Percentiles rank a stretch among this genome's conserved stretches.
phyloP scores from a whole-genome alignment of 2,113 vertebrate genomes.

The Motacilla tschutschensis region DNA sequence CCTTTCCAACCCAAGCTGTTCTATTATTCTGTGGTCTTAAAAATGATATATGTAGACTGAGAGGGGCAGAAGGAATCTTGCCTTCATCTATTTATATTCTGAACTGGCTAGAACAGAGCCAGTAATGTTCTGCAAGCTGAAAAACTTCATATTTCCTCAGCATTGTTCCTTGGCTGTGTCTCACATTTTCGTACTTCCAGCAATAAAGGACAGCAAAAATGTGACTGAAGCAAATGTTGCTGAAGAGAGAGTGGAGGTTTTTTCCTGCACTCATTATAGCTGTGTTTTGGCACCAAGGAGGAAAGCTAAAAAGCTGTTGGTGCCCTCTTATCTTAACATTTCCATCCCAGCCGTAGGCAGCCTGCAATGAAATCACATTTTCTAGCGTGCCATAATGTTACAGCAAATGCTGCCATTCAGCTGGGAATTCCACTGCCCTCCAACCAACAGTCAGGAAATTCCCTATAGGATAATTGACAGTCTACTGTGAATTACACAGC shows the following conservation, averaged over 20 bases:
- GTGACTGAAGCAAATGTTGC: background rate
- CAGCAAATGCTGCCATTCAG: slow-evolving; percentile 19
- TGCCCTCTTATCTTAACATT: slow-evolving; percentile 22
- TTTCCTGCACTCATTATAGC: background rate
- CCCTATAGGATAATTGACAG: slow-evolving; percentile 7
- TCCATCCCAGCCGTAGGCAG: background rate
- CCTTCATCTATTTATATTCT: background rate
- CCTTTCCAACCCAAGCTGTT: background rate
- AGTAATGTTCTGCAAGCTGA: background rate
- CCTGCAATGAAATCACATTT: slow-evolving; percentile 20
- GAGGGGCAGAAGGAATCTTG: background rate
- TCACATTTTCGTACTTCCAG: background rate
- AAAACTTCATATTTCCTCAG: background rate
- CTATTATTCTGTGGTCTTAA: background rate
- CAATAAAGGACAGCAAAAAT: background rate
- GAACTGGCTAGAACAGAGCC: background rate
- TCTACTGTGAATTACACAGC: slow-evolving; percentile 43
- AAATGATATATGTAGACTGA: background rate
- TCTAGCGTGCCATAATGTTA: slow-evolving; percentile 1
- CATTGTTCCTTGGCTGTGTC: background rate
- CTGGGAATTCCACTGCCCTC: slow-evolving; percentile 7
- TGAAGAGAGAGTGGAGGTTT: background rate
- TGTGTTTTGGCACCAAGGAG: background rate
- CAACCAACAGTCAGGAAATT: slow-evolving; percentile 26
- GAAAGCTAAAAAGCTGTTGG: background rate